Evolutionary conservation across 2,797 vertebrate genomes (phyloP), one percentile per base, ranked within the genome.

Genomic region (Lagothrix lagotricha): DNA sequence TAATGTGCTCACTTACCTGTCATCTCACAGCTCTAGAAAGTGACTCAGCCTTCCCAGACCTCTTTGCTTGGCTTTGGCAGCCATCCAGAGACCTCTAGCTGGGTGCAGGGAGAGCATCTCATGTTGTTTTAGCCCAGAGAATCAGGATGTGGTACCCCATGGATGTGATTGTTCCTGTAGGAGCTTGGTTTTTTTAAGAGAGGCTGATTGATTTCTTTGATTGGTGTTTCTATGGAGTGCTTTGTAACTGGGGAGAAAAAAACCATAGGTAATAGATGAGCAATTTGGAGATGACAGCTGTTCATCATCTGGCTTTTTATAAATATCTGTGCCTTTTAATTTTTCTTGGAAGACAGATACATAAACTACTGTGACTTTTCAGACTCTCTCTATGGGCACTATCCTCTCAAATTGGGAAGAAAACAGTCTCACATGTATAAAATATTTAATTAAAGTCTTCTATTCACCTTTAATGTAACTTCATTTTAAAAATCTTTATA

Each of bases 261-360:
- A 94, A 46, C 67, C 79, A 94, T 83, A 93, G 93, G 93, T 97
- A 92, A 88, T 87, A 94, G 80, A 92, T 93, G 97, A 88, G 88
- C 90, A 97, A 28, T 98, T 97, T 94, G 92, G 61, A 97, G 90
- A 94, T 98, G 95, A 97, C 95, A 97, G 85, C 95, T 97, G 90
- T 46, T 98, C 85, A 83, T 98, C 97, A 97, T 94, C n/a, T 48
- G 96, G 87, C 95, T 91, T 96, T 96, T 97, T 97, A 97, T 97
- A 97, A 97, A 97, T 96, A 96, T 81, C 41, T 22, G 0, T 95
- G 70, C 80, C 61, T 97, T 96, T 97, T 97, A 89, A 96, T 97
- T 97, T 97, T 97, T 97, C 90, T 95, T 96, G 39, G 58, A 97
- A 89, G 85, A 97, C 73, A 93, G 90, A 95, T 58, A 83, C 41